These are phyloP conservation scores for Anser brachyrhynchus DNA, from an alignment of 2,113 vertebrate species.

Conservation along the genomic window DNA sequence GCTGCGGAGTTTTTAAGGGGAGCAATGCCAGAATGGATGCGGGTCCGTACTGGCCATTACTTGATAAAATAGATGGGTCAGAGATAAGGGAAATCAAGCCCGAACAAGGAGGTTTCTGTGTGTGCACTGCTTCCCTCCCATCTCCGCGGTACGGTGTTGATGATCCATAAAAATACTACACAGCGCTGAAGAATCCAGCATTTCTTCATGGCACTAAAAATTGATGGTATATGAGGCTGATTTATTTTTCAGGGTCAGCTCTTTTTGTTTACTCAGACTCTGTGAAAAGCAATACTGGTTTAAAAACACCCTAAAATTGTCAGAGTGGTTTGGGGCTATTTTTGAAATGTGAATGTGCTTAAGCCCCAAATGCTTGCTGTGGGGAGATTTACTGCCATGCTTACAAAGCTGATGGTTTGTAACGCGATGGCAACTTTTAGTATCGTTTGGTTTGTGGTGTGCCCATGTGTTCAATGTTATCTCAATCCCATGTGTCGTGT, in stretches of 20 bases:
- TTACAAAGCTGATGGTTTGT: neutral
- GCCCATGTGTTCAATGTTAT: neutral
- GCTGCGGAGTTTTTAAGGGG: neutral
- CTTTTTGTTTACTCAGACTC: neutral
- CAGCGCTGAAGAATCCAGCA: neutral
- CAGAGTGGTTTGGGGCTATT: neutral
- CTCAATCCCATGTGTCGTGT: neutral
- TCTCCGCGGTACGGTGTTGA: neutral
- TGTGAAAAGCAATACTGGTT: neutral
- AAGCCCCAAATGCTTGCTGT: neutral
- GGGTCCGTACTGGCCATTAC: rapidly evolving
- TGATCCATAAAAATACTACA: neutral
- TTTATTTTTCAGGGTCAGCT: neutral
- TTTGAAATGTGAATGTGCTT: neutral
- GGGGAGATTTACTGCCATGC: neutral
- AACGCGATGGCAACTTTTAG: neutral
- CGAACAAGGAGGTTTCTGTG: neutral
- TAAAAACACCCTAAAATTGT: neutral
- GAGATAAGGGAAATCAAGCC: neutral
- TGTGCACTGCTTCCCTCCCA: neutral
- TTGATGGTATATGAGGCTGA: neutral
- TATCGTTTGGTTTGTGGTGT: neutral
- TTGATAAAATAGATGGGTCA: neutral
- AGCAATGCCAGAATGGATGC: neutral
- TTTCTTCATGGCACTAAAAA: neutral